Percentiles rank a stretch among this genome's conserved stretches.
Evolutionary conservation across 1,140 invertebrate genomes (phyloP).

Genomic region (Drosophila tani): DNA sequence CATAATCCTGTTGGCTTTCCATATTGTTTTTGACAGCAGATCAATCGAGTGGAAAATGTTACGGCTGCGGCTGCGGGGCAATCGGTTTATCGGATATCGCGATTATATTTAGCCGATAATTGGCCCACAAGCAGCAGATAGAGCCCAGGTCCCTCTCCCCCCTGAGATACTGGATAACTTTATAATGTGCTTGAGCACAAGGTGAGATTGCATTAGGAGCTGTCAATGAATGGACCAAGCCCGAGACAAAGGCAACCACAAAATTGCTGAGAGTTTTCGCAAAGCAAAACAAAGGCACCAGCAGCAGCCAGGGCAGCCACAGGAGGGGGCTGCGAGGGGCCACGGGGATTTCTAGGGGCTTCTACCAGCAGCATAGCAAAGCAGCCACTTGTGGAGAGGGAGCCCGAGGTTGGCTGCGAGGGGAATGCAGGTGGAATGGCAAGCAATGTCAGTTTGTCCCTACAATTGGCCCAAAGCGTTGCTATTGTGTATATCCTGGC

Average conservation of each 20-base stretch:
- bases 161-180: slow-evolving; percentile 43
- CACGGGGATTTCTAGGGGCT: not conserved
- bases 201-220: slow-evolving; percentile 57
- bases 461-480: slow-evolving; percentile 57
- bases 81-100: slow-evolving; percentile 43
- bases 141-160: not conserved
- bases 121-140: slow-evolving; percentile 33
- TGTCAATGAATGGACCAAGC: slow-evolving; percentile 47
- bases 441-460: slow-evolving; percentile 44
- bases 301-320: slow-evolving; percentile 2
- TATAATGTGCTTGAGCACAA: slow-evolving; percentile 55
- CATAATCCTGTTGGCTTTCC: slow-evolving; percentile 36
- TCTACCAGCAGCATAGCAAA: slow-evolving; percentile 43
- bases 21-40: slow-evolving; percentile 48
- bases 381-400: slow-evolving; percentile 38
- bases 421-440: slow-evolving; percentile 40
- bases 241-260: slow-evolving; percentile 51
- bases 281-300: slow-evolving; percentile 52
- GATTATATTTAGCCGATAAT: slow-evolving; percentile 53
- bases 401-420: slow-evolving; percentile 1
- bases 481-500: slow-evolving; percentile 41
- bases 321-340: not conserved
- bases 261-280: slow-evolving; percentile 46
- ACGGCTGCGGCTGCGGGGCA: slow-evolving; percentile 22
- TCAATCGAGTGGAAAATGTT: slow-evolving; percentile 53